A percentile compares a stretch with the other conserved stretches of the same genome.
Evolutionary conservation across 2,888 invertebrate genomes (phyloP).

Genomic region (Cryptosula pallasiana): DNA sequence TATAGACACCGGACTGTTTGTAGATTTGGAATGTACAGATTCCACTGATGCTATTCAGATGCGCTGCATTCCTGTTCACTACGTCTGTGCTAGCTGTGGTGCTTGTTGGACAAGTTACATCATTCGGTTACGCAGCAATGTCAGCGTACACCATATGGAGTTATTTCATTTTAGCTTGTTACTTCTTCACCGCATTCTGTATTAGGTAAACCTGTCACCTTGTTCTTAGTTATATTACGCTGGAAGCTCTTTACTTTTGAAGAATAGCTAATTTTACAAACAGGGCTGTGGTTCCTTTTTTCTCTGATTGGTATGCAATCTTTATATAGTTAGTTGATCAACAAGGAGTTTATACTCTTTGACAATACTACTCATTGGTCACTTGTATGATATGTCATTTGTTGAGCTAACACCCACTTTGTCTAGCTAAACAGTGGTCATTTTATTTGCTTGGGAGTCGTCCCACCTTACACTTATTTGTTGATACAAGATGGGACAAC

Average conservation of each 20-base stretch:
- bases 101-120: background rate
- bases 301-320: background rate
- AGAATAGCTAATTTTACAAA: background rate
- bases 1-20: too few species aligned
- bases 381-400: too few species aligned
- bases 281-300: background rate
- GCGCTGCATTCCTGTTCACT: background rate
- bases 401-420: too few species aligned
- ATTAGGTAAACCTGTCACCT: background rate
- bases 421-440: too few species aligned
- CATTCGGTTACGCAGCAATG: background rate
- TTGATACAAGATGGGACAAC: too few species aligned
- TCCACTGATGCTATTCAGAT: constrained; percentile 4
- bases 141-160: constrained; percentile 1
- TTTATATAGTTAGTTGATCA: too few species aligned
- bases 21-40: background rate
- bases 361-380: too few species aligned
- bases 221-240: background rate
- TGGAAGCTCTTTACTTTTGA: too few species aligned
- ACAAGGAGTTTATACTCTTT: too few species aligned
- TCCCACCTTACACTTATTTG: too few species aligned
- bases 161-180: background rate
- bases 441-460: too few species aligned
- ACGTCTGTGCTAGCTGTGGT: background rate
- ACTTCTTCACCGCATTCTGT: background rate